Percentiles rank a stretch among this genome's conserved stretches.
phyloP scores from a whole-genome alignment of 2,113 vertebrate species.

The Neoarius graeffei region DNA sequence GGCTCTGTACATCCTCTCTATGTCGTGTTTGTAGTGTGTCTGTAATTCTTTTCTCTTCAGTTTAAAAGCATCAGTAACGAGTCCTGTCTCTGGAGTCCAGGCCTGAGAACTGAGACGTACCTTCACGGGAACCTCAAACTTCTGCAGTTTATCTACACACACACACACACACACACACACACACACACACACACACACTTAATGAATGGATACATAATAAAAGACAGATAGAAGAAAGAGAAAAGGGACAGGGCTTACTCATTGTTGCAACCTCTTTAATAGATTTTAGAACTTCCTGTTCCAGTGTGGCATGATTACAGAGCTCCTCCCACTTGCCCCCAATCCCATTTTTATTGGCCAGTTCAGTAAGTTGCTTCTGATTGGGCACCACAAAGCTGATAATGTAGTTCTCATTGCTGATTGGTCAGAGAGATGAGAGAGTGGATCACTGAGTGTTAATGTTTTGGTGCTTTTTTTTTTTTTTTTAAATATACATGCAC shows the following conservation, averaged over 20 bases:
- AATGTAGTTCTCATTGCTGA: constrained; percentile 92
- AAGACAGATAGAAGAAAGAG: not conserved
- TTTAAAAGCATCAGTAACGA: constrained; percentile 98
- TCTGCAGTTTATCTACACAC: constrained; percentile 86
- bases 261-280: constrained; percentile 86
- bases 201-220: not conserved
- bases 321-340: constrained; percentile 85
- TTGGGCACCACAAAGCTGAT: constrained; percentile 99
- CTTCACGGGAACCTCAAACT: constrained; percentile 94
- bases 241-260: constrained; percentile 77
- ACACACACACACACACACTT: not conserved
- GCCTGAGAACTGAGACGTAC: constrained; percentile 90
- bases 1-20: constrained; percentile 94
- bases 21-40: constrained; percentile 92
- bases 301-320: constrained; percentile 90
- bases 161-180: constrained; percentile 26
- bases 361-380: constrained; percentile 82
- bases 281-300: constrained; percentile 85
- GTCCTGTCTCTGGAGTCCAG: constrained; percentile 95
- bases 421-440: not conserved
- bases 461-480: not conserved
- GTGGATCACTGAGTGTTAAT: not conserved
- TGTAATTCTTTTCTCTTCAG: constrained; percentile 95
- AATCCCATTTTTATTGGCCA: constrained; percentile 85
- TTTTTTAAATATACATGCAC: not conserved